Conservation (phyloP, 2,888 invertebrate species). For the Amphipoea lucens region DNA sequence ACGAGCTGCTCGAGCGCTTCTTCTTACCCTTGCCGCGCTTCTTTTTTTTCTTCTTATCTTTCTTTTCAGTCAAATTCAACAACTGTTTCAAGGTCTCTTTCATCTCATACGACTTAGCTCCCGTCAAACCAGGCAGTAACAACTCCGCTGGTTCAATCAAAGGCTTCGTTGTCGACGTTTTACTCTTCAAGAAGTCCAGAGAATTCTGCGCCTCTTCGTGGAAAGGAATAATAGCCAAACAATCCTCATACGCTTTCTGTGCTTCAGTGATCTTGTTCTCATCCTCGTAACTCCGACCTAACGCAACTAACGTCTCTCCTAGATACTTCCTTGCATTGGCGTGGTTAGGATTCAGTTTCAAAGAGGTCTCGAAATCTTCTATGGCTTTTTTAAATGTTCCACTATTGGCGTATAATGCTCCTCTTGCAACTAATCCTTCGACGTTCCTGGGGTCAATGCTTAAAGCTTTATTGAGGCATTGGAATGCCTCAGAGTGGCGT, state of each 20-base stretch:
- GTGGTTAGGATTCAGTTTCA: constrained; percentile 96
- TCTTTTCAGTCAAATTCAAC: constrained; percentile 91
- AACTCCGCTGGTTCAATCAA: constrained; percentile 92
- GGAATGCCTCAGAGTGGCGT: constrained; percentile 97
- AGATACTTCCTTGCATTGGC: constrained; percentile 98
- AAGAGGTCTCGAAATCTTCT: constrained; percentile 97
- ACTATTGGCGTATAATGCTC: constrained; percentile 97
- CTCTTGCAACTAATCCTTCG: constrained; percentile 97
- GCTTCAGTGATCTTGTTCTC: constrained; percentile 96
- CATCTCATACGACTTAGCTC: constrained; percentile 90
- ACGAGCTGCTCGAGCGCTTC: constrained; percentile 91
- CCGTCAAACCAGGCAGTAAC: constrained; percentile 90
- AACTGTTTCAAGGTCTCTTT: constrained; percentile 92
- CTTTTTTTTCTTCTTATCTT: constrained; percentile 92
- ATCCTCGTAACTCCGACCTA: constrained; percentile 96
- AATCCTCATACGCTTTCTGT: constrained; percentile 95
- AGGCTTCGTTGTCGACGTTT: constrained; percentile 90
- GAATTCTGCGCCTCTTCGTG: constrained; percentile 97
- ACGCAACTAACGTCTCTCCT: constrained; percentile 97
- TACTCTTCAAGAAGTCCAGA: constrained; percentile 94
- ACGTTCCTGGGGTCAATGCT: constrained; percentile 97
- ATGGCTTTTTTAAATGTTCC: constrained; percentile 98
- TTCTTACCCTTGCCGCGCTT: constrained; percentile 92
- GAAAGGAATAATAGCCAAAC: constrained; percentile 95
- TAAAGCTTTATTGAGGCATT: constrained; percentile 97